phyloP scores from a whole-genome alignment of 2,113 vertebrate species.

The Hippopotamus amphibius region DNA sequence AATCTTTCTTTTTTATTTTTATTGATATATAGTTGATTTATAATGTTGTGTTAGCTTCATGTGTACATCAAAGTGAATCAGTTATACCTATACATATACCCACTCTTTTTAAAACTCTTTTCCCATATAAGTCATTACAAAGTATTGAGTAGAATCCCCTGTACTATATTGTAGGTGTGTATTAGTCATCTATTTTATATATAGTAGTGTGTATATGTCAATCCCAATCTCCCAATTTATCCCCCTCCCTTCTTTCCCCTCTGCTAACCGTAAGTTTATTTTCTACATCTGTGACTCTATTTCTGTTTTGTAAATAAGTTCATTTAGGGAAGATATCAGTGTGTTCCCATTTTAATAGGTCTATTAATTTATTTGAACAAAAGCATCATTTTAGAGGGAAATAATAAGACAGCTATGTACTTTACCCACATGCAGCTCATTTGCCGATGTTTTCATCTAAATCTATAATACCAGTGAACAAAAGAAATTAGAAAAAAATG shows the following conservation, averaged over 20 bases:
- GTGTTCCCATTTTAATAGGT: neutral
- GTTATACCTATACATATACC: neutral
- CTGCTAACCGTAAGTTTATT: neutral
- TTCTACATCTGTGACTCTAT: neutral
- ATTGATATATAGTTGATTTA: neutral
- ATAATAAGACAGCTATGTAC: neutral
- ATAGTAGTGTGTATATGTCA: neutral
- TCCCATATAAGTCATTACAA: too few relatives aligned
- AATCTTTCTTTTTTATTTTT: neutral
- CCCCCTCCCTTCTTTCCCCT: neutral
- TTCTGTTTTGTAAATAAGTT: neutral
- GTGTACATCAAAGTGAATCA: neutral
- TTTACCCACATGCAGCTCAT: neutral
- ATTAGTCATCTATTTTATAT: neutral
- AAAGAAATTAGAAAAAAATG: neutral
- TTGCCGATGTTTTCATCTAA: neutral
- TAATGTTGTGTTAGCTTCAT: neutral
- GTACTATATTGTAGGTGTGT: too few relatives aligned
- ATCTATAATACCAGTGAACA: neutral
- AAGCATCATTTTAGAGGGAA: neutral
- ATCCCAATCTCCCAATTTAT: neutral
- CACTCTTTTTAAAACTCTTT: too few relatives aligned
- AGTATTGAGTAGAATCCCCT: too few relatives aligned
- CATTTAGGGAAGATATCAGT: neutral
- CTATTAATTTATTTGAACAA: neutral